A percentile compares a stretch with the other conserved stretches of the same genome.
Conservation (phyloP, 2,888 invertebrate species). For the Drosophila eohydei region DNA sequence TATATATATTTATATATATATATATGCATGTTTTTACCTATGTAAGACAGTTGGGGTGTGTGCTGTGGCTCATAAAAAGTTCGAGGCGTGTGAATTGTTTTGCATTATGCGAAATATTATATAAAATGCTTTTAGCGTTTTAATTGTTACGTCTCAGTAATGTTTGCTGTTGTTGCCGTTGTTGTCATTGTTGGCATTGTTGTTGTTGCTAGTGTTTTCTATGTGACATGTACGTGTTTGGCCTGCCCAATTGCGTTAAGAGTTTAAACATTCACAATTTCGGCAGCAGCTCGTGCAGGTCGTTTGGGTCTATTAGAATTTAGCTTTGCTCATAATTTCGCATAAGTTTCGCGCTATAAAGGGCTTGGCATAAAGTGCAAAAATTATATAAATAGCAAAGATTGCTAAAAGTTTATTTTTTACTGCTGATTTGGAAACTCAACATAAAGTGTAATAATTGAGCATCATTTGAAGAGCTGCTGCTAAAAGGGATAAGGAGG, state of each 20-base stretch:
- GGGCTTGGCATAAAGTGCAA: not conserved
- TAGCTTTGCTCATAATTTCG: not conserved
- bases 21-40: not conserved
- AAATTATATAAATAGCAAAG: not conserved
- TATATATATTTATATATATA: not conserved
- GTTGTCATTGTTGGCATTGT: constrained; percentile 25
- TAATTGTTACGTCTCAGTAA: constrained; percentile 70
- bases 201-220: constrained; percentile 32
- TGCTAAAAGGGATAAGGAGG: not conserved
- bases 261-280: constrained; percentile 18
- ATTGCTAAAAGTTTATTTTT: not conserved
- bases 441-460: not conserved
- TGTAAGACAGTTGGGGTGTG: constrained; percentile 50
- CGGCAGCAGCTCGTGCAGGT: constrained; percentile 14
- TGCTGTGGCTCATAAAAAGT: constrained; percentile 36
- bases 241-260: constrained; percentile 36
- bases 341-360: not conserved
- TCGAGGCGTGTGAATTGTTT: constrained; percentile 65
- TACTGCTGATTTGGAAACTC: not conserved
- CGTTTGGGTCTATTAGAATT: constrained; percentile 22
- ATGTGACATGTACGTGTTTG: constrained; percentile 57
- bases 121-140: constrained; percentile 70
- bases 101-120: constrained; percentile 58
- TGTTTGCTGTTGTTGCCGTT: constrained; percentile 20
- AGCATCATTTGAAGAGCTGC: not conserved